Conservation (phyloP, 2,888 invertebrate species). For the Latrodectus hesperus region DNA sequence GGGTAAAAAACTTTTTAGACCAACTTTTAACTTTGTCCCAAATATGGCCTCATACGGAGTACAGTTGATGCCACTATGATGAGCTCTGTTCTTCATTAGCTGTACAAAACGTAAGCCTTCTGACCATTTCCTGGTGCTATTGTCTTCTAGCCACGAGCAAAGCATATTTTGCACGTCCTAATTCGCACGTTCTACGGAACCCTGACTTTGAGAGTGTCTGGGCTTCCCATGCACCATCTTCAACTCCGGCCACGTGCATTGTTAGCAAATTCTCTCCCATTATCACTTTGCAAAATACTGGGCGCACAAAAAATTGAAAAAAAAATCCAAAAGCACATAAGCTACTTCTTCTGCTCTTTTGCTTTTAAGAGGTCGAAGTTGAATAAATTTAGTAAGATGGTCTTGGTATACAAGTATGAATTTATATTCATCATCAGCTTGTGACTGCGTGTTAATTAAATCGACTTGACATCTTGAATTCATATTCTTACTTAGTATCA, state of each 20-base stretch:
- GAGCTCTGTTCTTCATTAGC: slow-evolving; percentile 21
- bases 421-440: too few relatives aligned
- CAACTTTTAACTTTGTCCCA: slow-evolving; percentile 4
- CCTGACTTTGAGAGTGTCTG: too few relatives aligned
- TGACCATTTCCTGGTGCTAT: slow-evolving; percentile 11
- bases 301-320: slow-evolving; percentile 52
- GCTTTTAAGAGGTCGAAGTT: slow-evolving; percentile 49
- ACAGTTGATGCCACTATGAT: slow-evolving; percentile 8
- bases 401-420: slow-evolving; percentile 68
- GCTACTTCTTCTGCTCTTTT: slow-evolving; percentile 57
- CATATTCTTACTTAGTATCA: background rate
- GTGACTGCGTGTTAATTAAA: background rate
- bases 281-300: too few relatives aligned
- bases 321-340: slow-evolving; percentile 41
- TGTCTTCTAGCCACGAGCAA: slow-evolving; percentile 2
- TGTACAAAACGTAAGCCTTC: slow-evolving; percentile 29
- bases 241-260: too few relatives aligned
- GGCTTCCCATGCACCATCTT: too few relatives aligned
- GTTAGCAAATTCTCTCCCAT: too few relatives aligned
- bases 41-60: slow-evolving; percentile 27
- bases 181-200: too few relatives aligned
- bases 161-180: slow-evolving; percentile 9
- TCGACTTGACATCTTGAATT: slow-evolving; percentile 15
- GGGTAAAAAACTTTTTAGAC: background rate
- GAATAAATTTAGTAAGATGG: slow-evolving; percentile 69